phyloP scores from a whole-genome alignment of 2,888 invertebrate genomes.

The Orthosia incerta region DNA sequence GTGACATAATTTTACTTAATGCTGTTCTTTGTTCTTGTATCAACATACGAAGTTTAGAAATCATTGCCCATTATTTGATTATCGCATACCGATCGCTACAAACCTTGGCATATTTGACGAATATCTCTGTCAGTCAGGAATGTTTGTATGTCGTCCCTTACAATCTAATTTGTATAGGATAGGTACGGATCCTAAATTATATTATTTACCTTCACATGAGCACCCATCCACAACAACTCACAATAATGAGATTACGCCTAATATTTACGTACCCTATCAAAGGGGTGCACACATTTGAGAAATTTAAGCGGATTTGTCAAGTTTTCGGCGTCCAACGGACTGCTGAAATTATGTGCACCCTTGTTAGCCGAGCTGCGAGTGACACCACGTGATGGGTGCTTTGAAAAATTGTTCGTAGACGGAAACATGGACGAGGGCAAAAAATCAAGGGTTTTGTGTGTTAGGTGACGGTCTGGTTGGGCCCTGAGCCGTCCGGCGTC shows the following conservation, averaged over 20 bases:
- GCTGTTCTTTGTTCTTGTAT: too few relatives aligned
- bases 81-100: neutral
- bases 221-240: constrained; percentile 61
- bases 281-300: constrained; percentile 76
- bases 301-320: constrained; percentile 85
- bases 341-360: constrained; percentile 81
- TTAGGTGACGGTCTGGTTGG: constrained; percentile 22
- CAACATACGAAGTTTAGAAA: too few relatives aligned
- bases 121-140: neutral
- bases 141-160: neutral
- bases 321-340: constrained; percentile 76
- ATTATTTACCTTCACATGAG: constrained; percentile 50
- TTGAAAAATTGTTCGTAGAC: constrained; percentile 67
- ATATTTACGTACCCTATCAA: constrained; percentile 74
- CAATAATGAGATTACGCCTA: constrained; percentile 77
- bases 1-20: neutral
- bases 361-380: constrained; percentile 77
- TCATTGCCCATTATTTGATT: too few relatives aligned
- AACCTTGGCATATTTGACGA: neutral
- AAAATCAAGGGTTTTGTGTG: constrained; percentile 62
- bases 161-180: constrained; percentile 23
- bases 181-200: constrained; percentile 18
- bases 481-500: constrained; percentile 16
- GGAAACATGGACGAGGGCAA: constrained; percentile 53
- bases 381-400: constrained; percentile 73